Evolutionary conservation across 53 echinoderm and acorn worm species (phyloP).

Genomic region (Henricia sp.): DNA sequence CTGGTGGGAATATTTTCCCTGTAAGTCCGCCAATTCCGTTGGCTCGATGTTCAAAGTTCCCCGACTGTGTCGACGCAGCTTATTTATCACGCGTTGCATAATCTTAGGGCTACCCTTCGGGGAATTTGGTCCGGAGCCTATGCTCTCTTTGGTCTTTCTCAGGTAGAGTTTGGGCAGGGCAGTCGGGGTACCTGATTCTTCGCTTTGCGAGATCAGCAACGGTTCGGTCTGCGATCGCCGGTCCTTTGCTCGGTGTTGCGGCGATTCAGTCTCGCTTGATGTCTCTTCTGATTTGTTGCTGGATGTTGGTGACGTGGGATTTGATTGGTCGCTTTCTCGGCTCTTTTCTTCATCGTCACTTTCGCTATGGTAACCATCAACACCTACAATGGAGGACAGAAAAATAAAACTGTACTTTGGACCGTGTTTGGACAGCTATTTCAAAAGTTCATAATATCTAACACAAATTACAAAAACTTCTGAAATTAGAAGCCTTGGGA

Average conservation of each 20-base stretch:
- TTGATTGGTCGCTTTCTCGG: conserved; percentile 1
- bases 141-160: not conserved
- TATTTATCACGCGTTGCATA: conserved; percentile 46
- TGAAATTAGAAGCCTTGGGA: too few relatives aligned
- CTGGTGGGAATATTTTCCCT: not conserved
- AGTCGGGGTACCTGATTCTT: conserved; percentile 32
- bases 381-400: too few relatives aligned
- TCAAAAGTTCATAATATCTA: too few relatives aligned
- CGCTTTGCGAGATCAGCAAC: not conserved
- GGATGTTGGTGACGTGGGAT: conserved; percentile 11
- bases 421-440: too few relatives aligned
- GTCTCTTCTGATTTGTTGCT: conserved; percentile 17
- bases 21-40: not conserved
- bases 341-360: conserved; percentile 61
- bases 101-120: conserved; percentile 54
- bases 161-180: conserved; percentile 24
- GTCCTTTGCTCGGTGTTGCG: not conserved
- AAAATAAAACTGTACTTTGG: too few relatives aligned
- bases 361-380: conserved; percentile 61
- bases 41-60: conserved; percentile 14
- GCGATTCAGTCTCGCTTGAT: conserved; percentile 15
- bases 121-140: not conserved
- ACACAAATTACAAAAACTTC: too few relatives aligned
- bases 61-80: conserved; percentile 49
- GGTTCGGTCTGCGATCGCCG: not conserved